Percentiles rank a stretch among this genome's conserved stretches.
Conservation (phyloP, 1,140 invertebrate genomes). For the Drosophila erecta region DNA sequence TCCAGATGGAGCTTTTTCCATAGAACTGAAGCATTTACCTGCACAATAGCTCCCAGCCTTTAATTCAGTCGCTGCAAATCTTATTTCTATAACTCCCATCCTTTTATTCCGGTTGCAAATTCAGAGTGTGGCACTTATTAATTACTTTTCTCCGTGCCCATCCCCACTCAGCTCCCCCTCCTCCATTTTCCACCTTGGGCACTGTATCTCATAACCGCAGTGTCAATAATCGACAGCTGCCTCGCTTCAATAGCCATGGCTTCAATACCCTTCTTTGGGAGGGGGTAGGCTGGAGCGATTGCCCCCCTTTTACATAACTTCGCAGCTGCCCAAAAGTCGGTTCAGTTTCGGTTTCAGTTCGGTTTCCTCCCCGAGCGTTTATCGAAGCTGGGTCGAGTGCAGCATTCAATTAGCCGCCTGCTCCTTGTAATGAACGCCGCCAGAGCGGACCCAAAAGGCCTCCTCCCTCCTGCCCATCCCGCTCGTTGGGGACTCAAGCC, state of each 20-base stretch:
- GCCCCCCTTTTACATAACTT: conserved; percentile 73
- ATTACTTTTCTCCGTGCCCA: background rate
- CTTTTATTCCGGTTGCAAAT: too few species aligned
- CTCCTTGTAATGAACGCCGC: conserved; percentile 79
- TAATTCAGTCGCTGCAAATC: too few species aligned
- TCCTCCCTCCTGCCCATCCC: background rate
- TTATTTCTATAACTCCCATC: background rate
- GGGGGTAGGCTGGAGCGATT: conserved; percentile 14
- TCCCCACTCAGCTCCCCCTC: background rate
- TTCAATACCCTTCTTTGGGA: conserved; percentile 10
- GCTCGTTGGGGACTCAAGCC: background rate
- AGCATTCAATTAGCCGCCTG: conserved; percentile 80
- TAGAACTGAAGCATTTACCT: too few species aligned
- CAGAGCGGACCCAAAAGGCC: conserved; percentile 26
- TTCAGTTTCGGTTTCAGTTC: conserved; percentile 4
- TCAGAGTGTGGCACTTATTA: background rate
- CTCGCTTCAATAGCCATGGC: conserved; percentile 64
- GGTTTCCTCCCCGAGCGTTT: conserved; percentile 34
- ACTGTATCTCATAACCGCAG: conserved; percentile 58
- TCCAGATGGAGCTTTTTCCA: too few species aligned
- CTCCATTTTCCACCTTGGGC: conserved; percentile 1
- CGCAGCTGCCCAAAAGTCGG: conserved; percentile 23
- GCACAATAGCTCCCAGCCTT: too few species aligned
- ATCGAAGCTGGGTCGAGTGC: conserved; percentile 66
- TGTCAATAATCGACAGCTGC: conserved; percentile 82